Base-by-base conservation (phyloP, 2,888 invertebrate genomes). In the Gerosis bhagava region DNA sequence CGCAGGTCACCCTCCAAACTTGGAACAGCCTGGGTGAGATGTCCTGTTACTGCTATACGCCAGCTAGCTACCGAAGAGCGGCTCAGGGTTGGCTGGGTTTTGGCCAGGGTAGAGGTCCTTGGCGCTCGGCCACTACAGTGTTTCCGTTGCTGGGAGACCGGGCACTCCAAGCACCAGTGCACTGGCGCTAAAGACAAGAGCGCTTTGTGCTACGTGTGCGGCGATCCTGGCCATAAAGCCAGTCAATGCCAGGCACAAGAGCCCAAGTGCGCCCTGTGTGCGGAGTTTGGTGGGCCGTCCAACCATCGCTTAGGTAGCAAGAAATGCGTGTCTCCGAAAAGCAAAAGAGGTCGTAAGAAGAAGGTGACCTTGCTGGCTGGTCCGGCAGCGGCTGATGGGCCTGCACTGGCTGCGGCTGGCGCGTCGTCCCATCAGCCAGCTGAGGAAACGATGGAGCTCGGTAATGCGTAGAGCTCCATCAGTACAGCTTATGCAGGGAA, bases 161-260 rank as follows among this genome's bases (percentile, higher is more conserved):
- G 41, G 12, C 43, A 43, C 11, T 5, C 32, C 1, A 16, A 34
- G 34, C 26, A 26, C 7, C 26, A 12, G 26, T 26, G 26, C 7
- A 17, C 39, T 1, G 32, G 32, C 32, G 5, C 46, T 3, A 19
- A 3, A 15, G 46, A 46, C 8, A 28, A 28, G 44, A 44, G 44
- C 13, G 21, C 26, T 5, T 12, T 44, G 28, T 44, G 44, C 22
- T 44, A 29, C 28, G 15, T 28, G 8, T 44, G 44, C n/a, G n/a
- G n/a, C n/a, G n/a, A n/a, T n/a, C n/a, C n/a, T n/a, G n/a, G n/a
- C n/a, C n/a, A n/a, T n/a, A 36, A 26, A 11, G 29, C 29, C 17
- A 44, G 13, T n/a, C 19, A 46, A 10, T 46, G 46, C 26, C 13
- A 2, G 5, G 43, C 43, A 5, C 34, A 17, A 34, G 13, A 19